These are phyloP conservation scores for Andrena flavipes DNA, from an alignment of 2,888 invertebrate genomes.

Conservation along the genomic window DNA sequence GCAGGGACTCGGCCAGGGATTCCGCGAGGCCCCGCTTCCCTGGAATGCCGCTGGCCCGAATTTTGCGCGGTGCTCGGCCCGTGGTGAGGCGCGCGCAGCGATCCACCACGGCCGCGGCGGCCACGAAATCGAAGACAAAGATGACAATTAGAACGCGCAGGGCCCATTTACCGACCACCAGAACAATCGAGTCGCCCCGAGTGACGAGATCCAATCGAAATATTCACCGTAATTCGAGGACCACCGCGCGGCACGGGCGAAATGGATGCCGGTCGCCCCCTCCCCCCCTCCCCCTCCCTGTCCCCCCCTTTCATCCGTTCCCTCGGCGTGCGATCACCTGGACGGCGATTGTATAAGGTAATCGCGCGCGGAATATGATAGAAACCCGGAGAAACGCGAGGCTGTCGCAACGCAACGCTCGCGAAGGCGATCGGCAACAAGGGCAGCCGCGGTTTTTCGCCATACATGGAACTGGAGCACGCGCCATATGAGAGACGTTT, in stretches of 20 bases:
- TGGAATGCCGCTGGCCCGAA: conserved; percentile 57
- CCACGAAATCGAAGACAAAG: conserved; percentile 23
- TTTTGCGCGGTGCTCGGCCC: conserved; percentile 33
- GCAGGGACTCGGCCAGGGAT: conserved; percentile 65
- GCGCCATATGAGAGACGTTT: conserved; percentile 75
- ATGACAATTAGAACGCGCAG: conserved; percentile 41
- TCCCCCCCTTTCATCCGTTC: not conserved
- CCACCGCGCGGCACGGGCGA: not conserved
- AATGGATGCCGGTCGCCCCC: too few species aligned
- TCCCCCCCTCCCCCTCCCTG: too few species aligned
- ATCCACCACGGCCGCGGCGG: not conserved
- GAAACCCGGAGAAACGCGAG: conserved; percentile 63
- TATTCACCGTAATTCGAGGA: not conserved
- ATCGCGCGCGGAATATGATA: conserved; percentile 53
- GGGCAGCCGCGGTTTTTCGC: conserved; percentile 77
- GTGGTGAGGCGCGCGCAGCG: not conserved
- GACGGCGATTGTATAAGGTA: conserved; percentile 42
- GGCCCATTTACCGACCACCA: not conserved
- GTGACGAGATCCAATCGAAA: not conserved
- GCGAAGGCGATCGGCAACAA: conserved; percentile 70
- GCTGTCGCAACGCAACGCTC: conserved; percentile 55
- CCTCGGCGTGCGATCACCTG: conserved; percentile 28
- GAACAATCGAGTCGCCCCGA: not conserved
- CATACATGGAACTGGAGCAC: conserved; percentile 82
- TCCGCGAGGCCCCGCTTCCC: conserved; percentile 48